Base-by-base conservation (phyloP, 2,113 vertebrate species). In the Ptilonorhynchus violaceus region DNA sequence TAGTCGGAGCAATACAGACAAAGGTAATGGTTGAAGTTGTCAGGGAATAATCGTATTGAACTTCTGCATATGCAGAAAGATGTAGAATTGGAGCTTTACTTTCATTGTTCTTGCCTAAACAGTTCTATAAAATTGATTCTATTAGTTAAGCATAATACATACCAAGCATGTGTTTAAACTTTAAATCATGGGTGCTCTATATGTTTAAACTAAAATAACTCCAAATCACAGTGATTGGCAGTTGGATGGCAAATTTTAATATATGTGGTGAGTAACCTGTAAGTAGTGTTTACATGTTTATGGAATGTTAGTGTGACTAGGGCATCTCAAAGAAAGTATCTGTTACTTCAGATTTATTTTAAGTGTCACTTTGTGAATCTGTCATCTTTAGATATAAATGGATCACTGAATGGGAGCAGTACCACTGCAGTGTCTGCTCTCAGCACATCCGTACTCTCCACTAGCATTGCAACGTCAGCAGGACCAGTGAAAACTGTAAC, bases 321-420 rank as follows among this genome's bases (percentile, higher is more conserved):
- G 41, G 44, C 15, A 35, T 62, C 52, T 74, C 35, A 69, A 27
- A 58, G 37, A 50, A 84, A 62, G 37, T 19, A 10, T 47, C 25
- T 85, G 7, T 60, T 77, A 7, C 58, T 70, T 55, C 13, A 22
- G 12, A 8, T 35, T 63, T 69, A 55, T 85, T 81, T 69, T 28
- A 73, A 87, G 28, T 47, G n/a, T 85, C 15, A 3, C 30, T 72
- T 59, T 69, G 17, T 92, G 19, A 77, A 66, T 95, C 85, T 98
- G 85, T 90, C 33, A 30, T 89, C 89, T 93, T 39, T 88, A 99
- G 99, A 98, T 74, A 78, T 98, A 52, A 99, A 98, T 94, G 98
- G 99, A 86, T 98, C 98, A 35, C 64, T 98, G 95, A 99, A 99
- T 94, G 98, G 99, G 66, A 99, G 86, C 92, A 98, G 97, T 77